Conservation (phyloP, 2,797 vertebrate genomes). For the Paramormyrops hopkinsi region DNA sequence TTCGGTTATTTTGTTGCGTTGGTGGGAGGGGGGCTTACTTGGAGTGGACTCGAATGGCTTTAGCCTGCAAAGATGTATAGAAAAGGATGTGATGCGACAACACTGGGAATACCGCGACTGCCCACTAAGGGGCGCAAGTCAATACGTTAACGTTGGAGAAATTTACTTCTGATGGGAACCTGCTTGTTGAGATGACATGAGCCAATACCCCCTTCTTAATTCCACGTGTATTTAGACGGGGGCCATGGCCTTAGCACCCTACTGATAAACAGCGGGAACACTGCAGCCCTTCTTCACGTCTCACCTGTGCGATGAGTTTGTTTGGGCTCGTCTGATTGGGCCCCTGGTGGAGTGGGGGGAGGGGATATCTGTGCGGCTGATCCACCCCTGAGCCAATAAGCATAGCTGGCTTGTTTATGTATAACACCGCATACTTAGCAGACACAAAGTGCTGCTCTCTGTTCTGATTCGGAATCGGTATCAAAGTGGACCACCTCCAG, state of each 20-base stretch:
- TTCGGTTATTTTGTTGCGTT: background rate
- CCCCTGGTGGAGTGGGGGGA: background rate
- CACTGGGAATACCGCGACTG: background rate
- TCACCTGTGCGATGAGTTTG: background rate
- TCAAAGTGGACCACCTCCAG: background rate
- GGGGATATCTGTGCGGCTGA: background rate
- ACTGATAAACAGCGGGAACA: background rate
- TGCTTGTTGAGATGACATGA: background rate
- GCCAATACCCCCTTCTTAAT: background rate
- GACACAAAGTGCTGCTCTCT: background rate
- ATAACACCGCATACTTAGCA: background rate
- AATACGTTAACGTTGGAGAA: slow-evolving; percentile 25
- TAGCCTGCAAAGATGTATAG: background rate
- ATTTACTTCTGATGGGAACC: slow-evolving; percentile 35
- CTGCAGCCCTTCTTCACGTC: background rate
- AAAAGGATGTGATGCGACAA: background rate
- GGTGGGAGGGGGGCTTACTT: background rate
- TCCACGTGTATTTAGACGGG: background rate
- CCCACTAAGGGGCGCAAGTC: background rate
- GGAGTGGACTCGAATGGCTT: background rate
- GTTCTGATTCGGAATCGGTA: background rate
- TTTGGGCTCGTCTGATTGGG: background rate
- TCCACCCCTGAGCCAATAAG: background rate
- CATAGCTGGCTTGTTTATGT: background rate
- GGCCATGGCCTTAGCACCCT: background rate